Base-by-base conservation (phyloP, 2,113 vertebrate species). In the Oenanthe melanoleuca region DNA sequence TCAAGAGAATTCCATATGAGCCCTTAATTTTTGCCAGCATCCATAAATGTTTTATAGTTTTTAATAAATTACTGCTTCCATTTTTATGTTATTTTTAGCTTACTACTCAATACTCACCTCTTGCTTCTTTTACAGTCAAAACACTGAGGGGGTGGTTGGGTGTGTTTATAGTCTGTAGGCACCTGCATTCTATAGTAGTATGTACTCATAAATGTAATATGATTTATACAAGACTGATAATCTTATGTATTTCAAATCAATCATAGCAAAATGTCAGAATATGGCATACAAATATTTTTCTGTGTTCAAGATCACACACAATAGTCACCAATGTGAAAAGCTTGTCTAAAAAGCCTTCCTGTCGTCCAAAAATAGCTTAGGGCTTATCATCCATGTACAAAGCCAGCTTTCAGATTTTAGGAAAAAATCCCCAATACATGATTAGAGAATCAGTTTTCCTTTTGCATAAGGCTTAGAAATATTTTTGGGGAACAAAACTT, bases 281-380 rank as follows among this genome's bases (percentile, higher is more conserved):
- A 79, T 33, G 15, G 8, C 47, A 77, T 24, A 29, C 3, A 61
- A 50, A 23, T 21, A 20, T 63, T 47, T 49, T 69, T 50, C 22
- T 66, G 15, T 11, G 4, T 66, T 9, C 33, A 49, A 70, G 25
- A 53, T 78, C 28, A 72, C 5, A 53, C 10, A 77, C 2, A 44
- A 15, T 14, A 69, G 28, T 55, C 34, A 34, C 14, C 19, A 70
- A 20, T 12, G 8, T 80, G 52, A 61, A 92, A 64, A 83, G 12
- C 38, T 44, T 84, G 33, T 56, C 28, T 59, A 14, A 81, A 88
- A 28, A 88, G 13, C 45, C 15, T 22, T 88, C 25, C 38, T 56
- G 60, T 83, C 44, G 86, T 66, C 22, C 29, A 69, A 65, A 95
- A 87, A 67, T n/a, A 94, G 37, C 72, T 50, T 83, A 78, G 29